Conservation (phyloP, 2,888 invertebrate genomes). For the Nephrotoma guestfalica region DNA sequence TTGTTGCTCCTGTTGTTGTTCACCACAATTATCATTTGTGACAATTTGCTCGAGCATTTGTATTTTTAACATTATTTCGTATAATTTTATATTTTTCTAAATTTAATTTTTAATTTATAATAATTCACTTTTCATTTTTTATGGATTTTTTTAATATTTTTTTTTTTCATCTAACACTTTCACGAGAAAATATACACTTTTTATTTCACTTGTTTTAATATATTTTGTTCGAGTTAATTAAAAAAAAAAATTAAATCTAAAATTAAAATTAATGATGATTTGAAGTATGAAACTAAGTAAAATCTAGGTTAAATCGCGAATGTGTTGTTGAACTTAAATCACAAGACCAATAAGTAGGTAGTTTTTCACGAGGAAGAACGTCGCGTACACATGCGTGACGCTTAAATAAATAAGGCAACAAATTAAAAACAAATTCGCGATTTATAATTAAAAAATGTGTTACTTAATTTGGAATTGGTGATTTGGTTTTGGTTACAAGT, state of each 20-base stretch:
- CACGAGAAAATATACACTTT: neutral
- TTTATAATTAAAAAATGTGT: neutral
- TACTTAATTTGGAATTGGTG: neutral
- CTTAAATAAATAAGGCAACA: neutral
- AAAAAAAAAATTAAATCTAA: neutral
- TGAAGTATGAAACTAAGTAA: neutral
- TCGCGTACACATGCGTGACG: neutral
- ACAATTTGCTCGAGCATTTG: slow-evolving; percentile 62
- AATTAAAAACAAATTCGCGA: neutral
- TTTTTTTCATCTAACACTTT: neutral
- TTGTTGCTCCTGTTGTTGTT: slow-evolving; percentile 12
- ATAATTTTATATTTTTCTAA: neutral
- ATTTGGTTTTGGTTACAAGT: neutral
- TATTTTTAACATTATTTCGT: slow-evolving; percentile 49
- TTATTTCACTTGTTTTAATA: neutral
- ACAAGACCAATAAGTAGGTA: neutral
- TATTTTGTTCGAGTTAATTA: neutral
- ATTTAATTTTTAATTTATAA: neutral
- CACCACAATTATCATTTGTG: slow-evolving; percentile 38
- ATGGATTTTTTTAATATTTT: neutral
- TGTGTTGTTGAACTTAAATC: neutral
- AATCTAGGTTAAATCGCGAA: neutral
- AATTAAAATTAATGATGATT: neutral
- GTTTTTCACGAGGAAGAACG: neutral
- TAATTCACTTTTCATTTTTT: slow-evolving; percentile 5